phyloP scores from a whole-genome alignment of 2,888 invertebrate species.

The Agrilus biguttatus region DNA sequence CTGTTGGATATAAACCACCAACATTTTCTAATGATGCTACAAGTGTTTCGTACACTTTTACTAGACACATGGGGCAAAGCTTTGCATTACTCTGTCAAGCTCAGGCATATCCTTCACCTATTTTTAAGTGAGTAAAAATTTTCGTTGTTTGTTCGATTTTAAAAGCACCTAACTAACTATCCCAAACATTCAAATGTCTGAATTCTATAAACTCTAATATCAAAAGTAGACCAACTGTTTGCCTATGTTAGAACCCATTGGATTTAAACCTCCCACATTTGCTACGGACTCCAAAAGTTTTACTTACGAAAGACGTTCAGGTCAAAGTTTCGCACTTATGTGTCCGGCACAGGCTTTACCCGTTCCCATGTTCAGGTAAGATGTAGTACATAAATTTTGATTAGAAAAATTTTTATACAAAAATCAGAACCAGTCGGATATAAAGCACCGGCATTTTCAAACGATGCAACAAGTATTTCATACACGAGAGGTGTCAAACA shows the following conservation, averaged over 20 bases:
- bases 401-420: too few relatives aligned
- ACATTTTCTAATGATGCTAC: constrained; percentile 31
- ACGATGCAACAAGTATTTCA: constrained; percentile 46
- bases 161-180: too few relatives aligned
- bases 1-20: constrained; percentile 39
- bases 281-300: constrained; percentile 32
- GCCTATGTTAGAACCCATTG: constrained; percentile 25
- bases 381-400: constrained; percentile 1
- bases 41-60: constrained; percentile 33
- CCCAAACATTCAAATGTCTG: too few relatives aligned
- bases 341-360: constrained; percentile 55
- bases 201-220: too few relatives aligned
- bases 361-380: constrained; percentile 57
- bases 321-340: constrained; percentile 34
- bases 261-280: constrained; percentile 36
- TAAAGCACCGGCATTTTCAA: constrained; percentile 46
- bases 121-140: constrained; percentile 43
- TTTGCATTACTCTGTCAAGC: constrained; percentile 52
- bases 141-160: too few relatives aligned
- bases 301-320: constrained; percentile 30
- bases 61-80: constrained; percentile 30
- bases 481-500: constrained; percentile 41
- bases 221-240: too few relatives aligned
- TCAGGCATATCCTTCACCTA: constrained; percentile 55
- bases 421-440: constrained; percentile 44